Evolutionary conservation across 2,113 vertebrate species (phyloP).

Genomic region (Trematomus loennbergii): DNA sequence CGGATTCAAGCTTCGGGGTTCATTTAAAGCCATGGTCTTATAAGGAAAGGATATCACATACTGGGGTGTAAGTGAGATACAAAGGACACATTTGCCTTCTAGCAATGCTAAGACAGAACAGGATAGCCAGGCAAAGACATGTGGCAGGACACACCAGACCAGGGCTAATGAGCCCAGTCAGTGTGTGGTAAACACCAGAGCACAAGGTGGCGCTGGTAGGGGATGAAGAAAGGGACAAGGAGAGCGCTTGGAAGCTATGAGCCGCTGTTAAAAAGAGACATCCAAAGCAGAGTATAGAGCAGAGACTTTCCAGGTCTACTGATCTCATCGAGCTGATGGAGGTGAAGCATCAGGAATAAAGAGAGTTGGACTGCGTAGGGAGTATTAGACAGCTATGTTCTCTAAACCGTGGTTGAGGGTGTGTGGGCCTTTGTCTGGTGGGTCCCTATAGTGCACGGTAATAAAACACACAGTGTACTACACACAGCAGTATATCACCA

Average conservation of each 20-base stretch:
- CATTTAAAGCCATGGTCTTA: constrained; percentile 10
- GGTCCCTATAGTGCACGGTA: constrained; percentile 35
- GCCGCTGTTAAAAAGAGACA: constrained; percentile 42
- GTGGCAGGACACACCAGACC: constrained; percentile 21
- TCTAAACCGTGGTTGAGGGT: constrained; percentile 31
- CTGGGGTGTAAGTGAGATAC: constrained; percentile 30
- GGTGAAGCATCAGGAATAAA: constrained; percentile 33
- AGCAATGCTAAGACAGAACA: constrained; percentile 15
- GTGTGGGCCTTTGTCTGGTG: constrained; percentile 35
- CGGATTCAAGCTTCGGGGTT: constrained; percentile 7
- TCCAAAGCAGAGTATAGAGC: constrained; percentile 21
- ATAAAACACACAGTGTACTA: constrained; percentile 44
- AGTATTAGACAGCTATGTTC: constrained; percentile 31
- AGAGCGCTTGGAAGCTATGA: constrained; percentile 24
- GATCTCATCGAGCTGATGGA: constrained; percentile 51
- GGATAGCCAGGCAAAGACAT: constrained; percentile 17
- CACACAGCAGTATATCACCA: constrained; percentile 25
- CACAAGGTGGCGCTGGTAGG: background rate
- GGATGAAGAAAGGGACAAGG: constrained; percentile 40
- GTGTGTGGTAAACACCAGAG: constrained; percentile 35
- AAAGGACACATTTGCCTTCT: constrained; percentile 25
- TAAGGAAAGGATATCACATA: constrained; percentile 9
- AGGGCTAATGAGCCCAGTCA: constrained; percentile 26
- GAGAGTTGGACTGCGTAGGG: constrained; percentile 40
- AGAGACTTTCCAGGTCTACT: constrained; percentile 58